phyloP scores from a whole-genome alignment of 2,113 vertebrate species.

The Pteropus alecto region DNA sequence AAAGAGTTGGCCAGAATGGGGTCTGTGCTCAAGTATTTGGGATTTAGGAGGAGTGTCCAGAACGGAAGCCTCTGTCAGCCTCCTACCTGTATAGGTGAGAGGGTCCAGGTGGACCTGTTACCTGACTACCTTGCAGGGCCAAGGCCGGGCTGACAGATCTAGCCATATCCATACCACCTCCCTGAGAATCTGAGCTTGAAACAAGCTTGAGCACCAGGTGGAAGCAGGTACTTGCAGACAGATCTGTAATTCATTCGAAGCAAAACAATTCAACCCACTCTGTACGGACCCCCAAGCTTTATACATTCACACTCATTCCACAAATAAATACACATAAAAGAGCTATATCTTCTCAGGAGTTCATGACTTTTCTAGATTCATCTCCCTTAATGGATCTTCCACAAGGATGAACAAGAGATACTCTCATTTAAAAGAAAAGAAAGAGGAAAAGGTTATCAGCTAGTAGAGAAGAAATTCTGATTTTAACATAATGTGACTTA shows the following conservation, averaged over 20 bases:
- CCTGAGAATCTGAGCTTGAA: neutral
- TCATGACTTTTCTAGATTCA: conserved; percentile 5
- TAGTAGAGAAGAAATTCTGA: neutral
- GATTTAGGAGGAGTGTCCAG: neutral
- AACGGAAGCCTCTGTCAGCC: neutral
- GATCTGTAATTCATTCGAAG: neutral
- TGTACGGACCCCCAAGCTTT: neutral
- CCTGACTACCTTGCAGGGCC: no score
- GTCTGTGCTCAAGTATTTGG: neutral
- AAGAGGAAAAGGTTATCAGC: neutral
- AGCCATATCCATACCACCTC: neutral
- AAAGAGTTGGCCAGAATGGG: neutral
- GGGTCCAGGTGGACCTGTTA: neutral
- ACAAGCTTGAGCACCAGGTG: neutral
- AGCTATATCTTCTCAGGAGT: neutral
- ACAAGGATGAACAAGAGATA: conserved; percentile 3
- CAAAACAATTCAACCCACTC: neutral
- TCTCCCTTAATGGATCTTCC: conserved; percentile 40
- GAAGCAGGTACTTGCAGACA: neutral
- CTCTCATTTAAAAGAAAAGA: conserved; percentile 32
- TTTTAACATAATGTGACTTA: neutral
- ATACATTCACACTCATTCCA: neutral
- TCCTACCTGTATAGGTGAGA: neutral
- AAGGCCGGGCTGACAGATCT: neutral
- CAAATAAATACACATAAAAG: conserved; percentile 2